Evolutionary conservation across 2,888 invertebrate species (phyloP), one percentile per base, ranked within the genome.

Genomic region (Neuroscelio doddi): DNA sequence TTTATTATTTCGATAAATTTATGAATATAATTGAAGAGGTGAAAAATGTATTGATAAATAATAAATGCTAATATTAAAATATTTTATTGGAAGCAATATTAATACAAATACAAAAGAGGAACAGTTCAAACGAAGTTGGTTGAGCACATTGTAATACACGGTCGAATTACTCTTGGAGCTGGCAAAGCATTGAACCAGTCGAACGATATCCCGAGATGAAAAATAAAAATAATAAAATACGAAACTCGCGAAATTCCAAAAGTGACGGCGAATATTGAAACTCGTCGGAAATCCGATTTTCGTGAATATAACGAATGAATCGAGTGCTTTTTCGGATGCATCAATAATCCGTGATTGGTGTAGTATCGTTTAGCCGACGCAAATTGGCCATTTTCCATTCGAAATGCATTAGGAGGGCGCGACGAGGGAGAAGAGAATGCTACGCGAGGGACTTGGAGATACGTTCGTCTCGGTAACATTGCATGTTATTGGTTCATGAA

Each of bases 401-500:
- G 50, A 59, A 69, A 69, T 65, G 57, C 63, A 41, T 41, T 41
- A 41, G 41, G 41, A n/a, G 26, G 16, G 30, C 29, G 17, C 32
- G 3, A 44, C 17, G 27, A 14, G 44, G 10, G 47, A 29, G 21
- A 15, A 9, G 30, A n/a, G 34, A 53, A 57, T 47, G 50, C 50
- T 46, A 38, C 56, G 53, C 36, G 44, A 46, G 55, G 55, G 46
- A 62, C 39, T 36, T 34, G 39, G 46, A 52, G 36, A 47, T 42
- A 56, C 61, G 57, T 55, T 59, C 62, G 68, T 65, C 65, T 68
- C 55, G 49, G 56, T 64, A 68, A 51, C 67, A 56, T 70, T 61
- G 68, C 67, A 64, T 70, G 70, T 70, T 72, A 72, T 72, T 70
- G 71, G 69, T 70, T 70, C 71, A 71, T 71, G 71, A 71, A 71